A percentile compares a stretch with the other conserved stretches of the same genome.
Conservation (phyloP, 2,888 invertebrate species). For the Hyppa rectilinea region DNA sequence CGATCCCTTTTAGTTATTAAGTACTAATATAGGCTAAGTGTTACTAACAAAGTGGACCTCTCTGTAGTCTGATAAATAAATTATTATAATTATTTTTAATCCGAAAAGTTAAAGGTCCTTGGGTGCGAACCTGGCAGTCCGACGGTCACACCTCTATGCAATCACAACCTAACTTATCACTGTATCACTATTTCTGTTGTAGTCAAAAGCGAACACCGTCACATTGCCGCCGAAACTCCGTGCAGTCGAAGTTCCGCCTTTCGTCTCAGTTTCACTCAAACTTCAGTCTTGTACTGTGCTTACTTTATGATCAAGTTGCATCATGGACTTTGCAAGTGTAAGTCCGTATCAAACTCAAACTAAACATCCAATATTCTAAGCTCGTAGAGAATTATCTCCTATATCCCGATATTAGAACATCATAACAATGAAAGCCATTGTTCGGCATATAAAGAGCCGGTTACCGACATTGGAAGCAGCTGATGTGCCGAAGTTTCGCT, state of each 20-base stretch:
- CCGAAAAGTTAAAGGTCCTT: no score
- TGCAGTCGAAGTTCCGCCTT: neutral
- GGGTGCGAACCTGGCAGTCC: no score
- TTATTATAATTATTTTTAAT: no score
- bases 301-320: neutral
- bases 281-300: neutral
- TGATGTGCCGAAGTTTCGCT: constrained; percentile 54
- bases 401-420: constrained; percentile 44
- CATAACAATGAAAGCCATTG: constrained; percentile 52
- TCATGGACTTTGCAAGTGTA: neutral
- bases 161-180: no score
- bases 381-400: constrained; percentile 30
- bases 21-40: no score
- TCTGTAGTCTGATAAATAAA: no score
- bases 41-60: no score
- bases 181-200: no score
- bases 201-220: no score
- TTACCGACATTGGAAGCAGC: constrained; percentile 34
- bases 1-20: no score
- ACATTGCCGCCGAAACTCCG: neutral
- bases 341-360: neutral
- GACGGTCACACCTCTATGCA: no score
- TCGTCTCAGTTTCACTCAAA: neutral
- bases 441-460: constrained; percentile 31
- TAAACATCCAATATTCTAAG: constrained; percentile 12